A percentile compares a stretch with the other conserved stretches of the same genome.
These are phyloP conservation scores for Cataglyphis albicans DNA, from an alignment of 2,888 invertebrate genomes.

Conservation along the genomic window DNA sequence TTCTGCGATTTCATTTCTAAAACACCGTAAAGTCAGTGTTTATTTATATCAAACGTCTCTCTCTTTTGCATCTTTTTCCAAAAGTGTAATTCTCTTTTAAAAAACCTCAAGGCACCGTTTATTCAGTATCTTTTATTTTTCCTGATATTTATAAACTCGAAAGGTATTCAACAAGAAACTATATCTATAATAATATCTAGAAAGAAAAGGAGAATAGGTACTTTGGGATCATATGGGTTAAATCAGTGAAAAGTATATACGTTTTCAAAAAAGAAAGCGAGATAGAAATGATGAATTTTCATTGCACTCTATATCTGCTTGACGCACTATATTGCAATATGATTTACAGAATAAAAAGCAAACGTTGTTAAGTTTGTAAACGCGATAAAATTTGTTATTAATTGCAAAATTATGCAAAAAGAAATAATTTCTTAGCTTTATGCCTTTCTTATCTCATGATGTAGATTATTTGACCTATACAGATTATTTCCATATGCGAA, in stretches of 20 bases:
- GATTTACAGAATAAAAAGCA: slow-evolving; percentile 22
- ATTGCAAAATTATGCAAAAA: slow-evolving; percentile 2
- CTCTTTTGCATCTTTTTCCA: background rate
- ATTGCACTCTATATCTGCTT: slow-evolving; percentile 27
- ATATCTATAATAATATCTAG: slow-evolving; percentile 1
- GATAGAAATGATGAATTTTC: slow-evolving; percentile 16
- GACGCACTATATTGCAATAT: slow-evolving; percentile 28
- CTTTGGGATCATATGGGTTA: slow-evolving; percentile 15
- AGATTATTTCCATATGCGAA: background rate
- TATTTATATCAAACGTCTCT: slow-evolving; percentile 18
- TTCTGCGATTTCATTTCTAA: slow-evolving; percentile 26
- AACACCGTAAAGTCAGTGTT: slow-evolving; percentile 1
- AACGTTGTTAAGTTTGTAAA: background rate
- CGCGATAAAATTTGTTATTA: slow-evolving; percentile 16
- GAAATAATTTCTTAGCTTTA: background rate
- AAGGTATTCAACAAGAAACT: background rate
- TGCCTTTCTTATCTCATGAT: background rate
- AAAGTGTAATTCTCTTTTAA: background rate
- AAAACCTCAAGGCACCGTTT: background rate
- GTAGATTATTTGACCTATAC: background rate
- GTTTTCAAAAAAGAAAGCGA: background rate
- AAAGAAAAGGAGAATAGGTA: background rate
- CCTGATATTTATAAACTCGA: background rate
- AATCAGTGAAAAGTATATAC: background rate
- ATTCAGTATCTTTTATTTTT: background rate